Evolutionary conservation across 2,113 vertebrate species (phyloP), one percentile per base, ranked within the genome.

Genomic region (Gymnogyps californianus): DNA sequence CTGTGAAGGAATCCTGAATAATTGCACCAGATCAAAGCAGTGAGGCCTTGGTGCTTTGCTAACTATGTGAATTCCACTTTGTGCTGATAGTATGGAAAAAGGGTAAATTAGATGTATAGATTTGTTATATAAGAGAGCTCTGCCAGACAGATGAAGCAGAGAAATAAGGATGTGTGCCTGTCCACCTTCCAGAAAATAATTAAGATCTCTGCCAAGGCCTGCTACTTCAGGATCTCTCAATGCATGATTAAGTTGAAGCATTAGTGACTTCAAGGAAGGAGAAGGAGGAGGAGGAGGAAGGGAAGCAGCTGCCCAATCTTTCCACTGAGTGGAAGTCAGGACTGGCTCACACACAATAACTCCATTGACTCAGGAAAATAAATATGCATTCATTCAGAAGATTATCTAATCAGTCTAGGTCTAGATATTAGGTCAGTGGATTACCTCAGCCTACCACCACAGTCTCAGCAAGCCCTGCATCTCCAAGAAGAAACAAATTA

Each of bases 341-440:
- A 89, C 72, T 80, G 83, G 55, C 77, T 87, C 44, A 47, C 19
- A 61, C 38, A 94, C 81, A 96, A 19, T 91, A 91, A 93, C 62
- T 77, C 77, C 62, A 90, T 81, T 91, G 75, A 93, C 46, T 85
- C 16, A 51, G 54, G 66, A 91, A 97, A 95, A 94, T 85, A 95
- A 96, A 90, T 59, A 96, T 66, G 55, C 87, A 66, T 83, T 95
- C 57, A 96, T 93, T 94, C 83, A 91, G 72, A 92, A 94, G 83
- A 91, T 90, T 96, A 92, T 93, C 91, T 96, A 85, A 87, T 89
- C 96, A 79, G 74, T 74, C 62, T 96, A 91, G 70, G 75, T 83
- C 66, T 93, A 87, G 70, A 58, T 95, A 90, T 83, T 95, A 90
- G 78, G 75, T 70, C 94, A 93, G n/a, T 74, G 70, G 46, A 83